Evolutionary conservation across 2,113 vertebrate genomes (phyloP).

Genomic region (Zosterops japonicus): DNA sequence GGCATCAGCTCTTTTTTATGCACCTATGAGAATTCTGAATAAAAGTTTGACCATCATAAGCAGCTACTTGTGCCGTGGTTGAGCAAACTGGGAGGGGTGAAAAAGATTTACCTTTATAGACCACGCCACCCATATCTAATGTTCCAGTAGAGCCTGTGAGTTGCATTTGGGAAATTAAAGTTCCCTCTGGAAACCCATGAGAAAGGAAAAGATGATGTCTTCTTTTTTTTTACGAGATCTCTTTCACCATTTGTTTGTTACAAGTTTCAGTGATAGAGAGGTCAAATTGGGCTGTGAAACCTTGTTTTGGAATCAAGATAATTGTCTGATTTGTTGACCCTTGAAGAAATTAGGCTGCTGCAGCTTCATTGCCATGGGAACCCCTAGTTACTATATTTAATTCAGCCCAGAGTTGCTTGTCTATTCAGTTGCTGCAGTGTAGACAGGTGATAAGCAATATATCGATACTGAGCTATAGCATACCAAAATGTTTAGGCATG

Average conservation of each 20-base stretch:
- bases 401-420: conserved; percentile 36
- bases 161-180: not conserved
- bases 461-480: not conserved
- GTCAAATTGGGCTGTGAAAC: not conserved
- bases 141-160: not conserved
- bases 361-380: conserved; percentile 67
- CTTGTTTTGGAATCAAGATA: not conserved
- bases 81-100: not conserved
- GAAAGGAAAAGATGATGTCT: not conserved
- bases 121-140: not conserved
- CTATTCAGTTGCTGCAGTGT: conserved; percentile 8
- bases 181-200: not conserved
- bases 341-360: conserved; percentile 39
- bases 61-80: not conserved
- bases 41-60: not conserved
- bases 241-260: not conserved
- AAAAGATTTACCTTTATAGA: not conserved
- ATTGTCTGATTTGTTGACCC: conserved; percentile 50
- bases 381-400: conserved; percentile 62
- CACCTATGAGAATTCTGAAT: not conserved
- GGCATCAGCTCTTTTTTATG: not conserved
- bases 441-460: conserved; percentile 53
- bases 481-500: not conserved
- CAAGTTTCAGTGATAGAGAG: not conserved
- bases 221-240: too few species aligned